Conservation (phyloP, 2,888 invertebrate species). For the Diarsia rubi region DNA sequence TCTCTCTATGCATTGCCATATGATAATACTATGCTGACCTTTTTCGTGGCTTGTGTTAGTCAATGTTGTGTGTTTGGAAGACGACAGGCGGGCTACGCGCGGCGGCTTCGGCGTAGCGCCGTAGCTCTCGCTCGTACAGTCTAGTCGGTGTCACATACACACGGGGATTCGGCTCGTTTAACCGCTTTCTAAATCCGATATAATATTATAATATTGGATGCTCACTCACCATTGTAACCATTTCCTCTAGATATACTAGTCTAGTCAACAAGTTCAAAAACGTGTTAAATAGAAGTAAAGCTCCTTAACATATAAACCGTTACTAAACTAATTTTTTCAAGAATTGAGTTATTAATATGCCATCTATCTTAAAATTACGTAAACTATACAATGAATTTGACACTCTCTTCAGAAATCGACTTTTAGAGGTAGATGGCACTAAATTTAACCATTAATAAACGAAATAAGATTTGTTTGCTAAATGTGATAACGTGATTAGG, state of each 20-base stretch:
- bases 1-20: conserved; percentile 38
- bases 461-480: no score
- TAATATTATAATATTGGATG: conserved; percentile 26
- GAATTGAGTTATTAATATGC: no score
- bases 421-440: no score
- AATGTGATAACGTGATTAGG: no score
- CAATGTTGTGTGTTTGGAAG: conserved; percentile 63
- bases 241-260: conserved; percentile 10
- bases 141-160: conserved; percentile 19
- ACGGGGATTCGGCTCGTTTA: conserved; percentile 14
- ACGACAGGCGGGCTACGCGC: conserved; percentile 25
- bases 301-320: no score
- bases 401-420: no score
- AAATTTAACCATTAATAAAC: no score
- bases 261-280: no score
- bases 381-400: no score
- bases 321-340: no score
- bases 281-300: no score
- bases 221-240: conserved; percentile 9
- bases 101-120: conserved; percentile 10
- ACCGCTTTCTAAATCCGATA: conserved; percentile 19
- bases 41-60: conserved; percentile 73
- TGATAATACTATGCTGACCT: conserved; percentile 68
- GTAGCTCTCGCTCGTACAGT: conserved; percentile 10
- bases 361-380: no score